Conservation (phyloP, 2,113 vertebrate species). For the Parus major region DNA sequence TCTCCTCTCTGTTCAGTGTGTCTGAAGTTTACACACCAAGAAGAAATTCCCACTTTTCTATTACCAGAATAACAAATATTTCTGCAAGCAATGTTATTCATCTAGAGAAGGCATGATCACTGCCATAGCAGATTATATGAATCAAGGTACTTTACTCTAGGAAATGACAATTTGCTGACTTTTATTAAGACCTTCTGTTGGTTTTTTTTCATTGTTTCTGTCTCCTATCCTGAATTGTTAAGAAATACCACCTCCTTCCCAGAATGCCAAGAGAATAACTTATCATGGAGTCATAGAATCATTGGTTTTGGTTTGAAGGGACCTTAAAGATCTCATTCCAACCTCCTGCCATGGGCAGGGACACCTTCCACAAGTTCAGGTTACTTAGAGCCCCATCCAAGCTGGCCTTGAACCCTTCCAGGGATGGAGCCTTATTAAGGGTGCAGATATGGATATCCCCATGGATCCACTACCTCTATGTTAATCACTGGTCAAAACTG, state of each 20-base stretch:
- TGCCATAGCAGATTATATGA: neutral
- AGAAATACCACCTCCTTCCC: neutral
- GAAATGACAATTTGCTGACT: neutral
- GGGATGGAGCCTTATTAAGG: neutral
- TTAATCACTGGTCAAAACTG: neutral
- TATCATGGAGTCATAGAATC: neutral
- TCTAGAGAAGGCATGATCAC: neutral
- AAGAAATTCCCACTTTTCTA: neutral
- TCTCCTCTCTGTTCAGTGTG: neutral
- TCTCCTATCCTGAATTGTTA: neutral
- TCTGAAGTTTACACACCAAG: neutral
- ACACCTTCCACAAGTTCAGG: neutral
- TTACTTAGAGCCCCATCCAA: neutral
- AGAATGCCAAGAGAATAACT: neutral
- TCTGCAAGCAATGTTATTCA: neutral
- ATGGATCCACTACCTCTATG: neutral
- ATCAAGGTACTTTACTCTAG: neutral
- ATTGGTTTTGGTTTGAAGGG: neutral
- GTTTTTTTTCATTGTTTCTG: neutral
- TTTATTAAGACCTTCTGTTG: neutral
- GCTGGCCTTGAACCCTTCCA: neutral
- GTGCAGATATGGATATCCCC: neutral
- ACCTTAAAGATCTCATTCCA: neutral
- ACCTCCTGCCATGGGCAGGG: neutral
- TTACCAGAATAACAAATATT: rapidly evolving